Base-by-base conservation (phyloP, 2,888 invertebrate genomes). In the Trissolcus japonicus region DNA sequence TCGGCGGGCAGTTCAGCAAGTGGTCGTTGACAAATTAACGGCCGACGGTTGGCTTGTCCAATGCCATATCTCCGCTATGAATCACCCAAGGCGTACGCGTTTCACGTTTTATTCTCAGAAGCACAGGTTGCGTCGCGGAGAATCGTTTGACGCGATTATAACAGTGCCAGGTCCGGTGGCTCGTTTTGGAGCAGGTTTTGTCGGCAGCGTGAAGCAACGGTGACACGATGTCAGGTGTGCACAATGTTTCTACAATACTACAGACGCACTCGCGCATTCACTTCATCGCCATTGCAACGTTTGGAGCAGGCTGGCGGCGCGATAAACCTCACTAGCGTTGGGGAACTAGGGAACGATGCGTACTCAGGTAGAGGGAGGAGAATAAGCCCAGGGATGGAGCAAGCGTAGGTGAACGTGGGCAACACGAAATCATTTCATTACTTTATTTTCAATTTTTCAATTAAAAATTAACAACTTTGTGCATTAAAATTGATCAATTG, bases 261-360 rank as follows among this genome's bases (percentile, higher is more conserved):
- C 61, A 61, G 76, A 76, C 76, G 76, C 76, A 69, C 71, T 76
- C 66, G 43, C 66, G 71, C 69, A 71, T 66, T 76, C 76, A 66
- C 76, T 74, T 73, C 25, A 61, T 73, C 69, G 68, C 76, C 69
- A 76, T 76, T 69, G 69, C 65, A 56, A 76, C 65, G 66, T 76
- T 65, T 35, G 53, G 40, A 54, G 54, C 73, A 73, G 73, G 65
- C 50, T 66, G 46, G 35, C 55, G 54, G 16, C 2, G 16, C 35
- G 25, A 54, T 35, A 66, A 73, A 73, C 46, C 51, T 59, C 25
- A 55, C 72, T 72, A 72, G 72, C 41, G 16, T 1, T 59, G 6
- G 54, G 51, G 46, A 51, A 0, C 48, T 46, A 48, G 72, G 65
- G 51, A 71, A 71, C 61, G 60, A 35, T 9, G 13, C 14, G 43